Conservation (phyloP, 2,888 invertebrate species). For the Cheilosia vulpina region DNA sequence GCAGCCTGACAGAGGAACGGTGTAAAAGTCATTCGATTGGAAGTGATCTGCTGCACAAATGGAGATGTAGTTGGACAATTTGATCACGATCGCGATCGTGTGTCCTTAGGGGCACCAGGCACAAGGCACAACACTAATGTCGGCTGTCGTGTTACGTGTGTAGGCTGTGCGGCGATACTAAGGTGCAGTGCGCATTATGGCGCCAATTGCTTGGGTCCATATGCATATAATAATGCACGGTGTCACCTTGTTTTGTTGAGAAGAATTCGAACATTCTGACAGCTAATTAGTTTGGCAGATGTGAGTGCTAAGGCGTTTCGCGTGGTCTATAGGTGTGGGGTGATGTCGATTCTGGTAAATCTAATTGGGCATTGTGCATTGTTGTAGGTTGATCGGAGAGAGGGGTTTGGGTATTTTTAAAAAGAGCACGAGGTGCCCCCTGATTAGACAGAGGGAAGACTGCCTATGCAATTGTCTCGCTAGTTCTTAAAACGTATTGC, state of each 20-base stretch:
- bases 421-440: too few species aligned
- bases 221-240: not conserved
- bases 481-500: too few species aligned
- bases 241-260: slow-evolving; percentile 33
- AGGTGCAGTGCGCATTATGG: slow-evolving; percentile 53
- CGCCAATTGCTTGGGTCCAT: slow-evolving; percentile 21
- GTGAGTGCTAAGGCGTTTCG: slow-evolving; percentile 46
- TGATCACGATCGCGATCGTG: slow-evolving; percentile 70
- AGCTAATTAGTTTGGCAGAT: slow-evolving; percentile 64
- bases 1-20: slow-evolving; percentile 46
- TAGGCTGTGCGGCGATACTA: slow-evolving; percentile 37
- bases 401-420: too few species aligned
- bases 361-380: not conserved
- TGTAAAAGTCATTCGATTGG: slow-evolving; percentile 65
- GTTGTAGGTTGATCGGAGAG: too few species aligned
- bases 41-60: slow-evolving; percentile 71
- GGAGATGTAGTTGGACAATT: slow-evolving; percentile 71
- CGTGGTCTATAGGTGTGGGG: not conserved
- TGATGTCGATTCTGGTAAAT: not conserved
- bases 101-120: slow-evolving; percentile 68
- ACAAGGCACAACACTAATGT: slow-evolving; percentile 40
- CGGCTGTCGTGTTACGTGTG: slow-evolving; percentile 54
- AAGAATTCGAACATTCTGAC: slow-evolving; percentile 41
- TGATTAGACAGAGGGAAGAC: too few species aligned
- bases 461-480: too few species aligned